phyloP scores from a whole-genome alignment of 2,888 invertebrate genomes.

The Chrysolina oricalcia region DNA sequence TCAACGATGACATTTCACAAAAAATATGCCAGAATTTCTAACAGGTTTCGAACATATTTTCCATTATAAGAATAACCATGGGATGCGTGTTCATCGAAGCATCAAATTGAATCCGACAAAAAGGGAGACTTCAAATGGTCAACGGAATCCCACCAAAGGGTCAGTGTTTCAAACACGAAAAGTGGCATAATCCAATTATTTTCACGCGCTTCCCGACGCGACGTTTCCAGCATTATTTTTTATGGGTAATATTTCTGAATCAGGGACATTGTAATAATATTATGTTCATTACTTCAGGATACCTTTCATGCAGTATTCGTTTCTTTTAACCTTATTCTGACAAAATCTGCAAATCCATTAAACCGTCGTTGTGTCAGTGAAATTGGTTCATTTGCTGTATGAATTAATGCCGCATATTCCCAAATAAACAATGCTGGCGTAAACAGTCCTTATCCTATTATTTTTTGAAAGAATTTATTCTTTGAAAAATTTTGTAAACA shows the following conservation, averaged over 20 bases:
- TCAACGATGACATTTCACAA: no score
- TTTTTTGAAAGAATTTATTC: no score
- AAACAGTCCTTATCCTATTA: no score
- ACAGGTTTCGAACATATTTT: not conserved
- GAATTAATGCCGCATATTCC: no score
- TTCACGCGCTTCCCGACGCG: slow-evolving; percentile 4
- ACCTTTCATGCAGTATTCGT: no score
- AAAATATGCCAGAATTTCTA: no score
- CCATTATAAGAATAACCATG: not conserved
- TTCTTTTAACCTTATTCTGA: no score
- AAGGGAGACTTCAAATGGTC: slow-evolving; percentile 22
- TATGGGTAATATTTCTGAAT: slow-evolving; percentile 7
- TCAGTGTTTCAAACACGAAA: slow-evolving; percentile 31
- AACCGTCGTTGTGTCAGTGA: no score
- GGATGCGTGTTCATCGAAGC: slow-evolving; percentile 39
- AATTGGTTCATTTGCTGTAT: no score
- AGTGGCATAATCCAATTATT: slow-evolving; percentile 29
- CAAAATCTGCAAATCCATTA: no score
- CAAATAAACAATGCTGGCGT: no score
- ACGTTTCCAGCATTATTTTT: slow-evolving; percentile 4
- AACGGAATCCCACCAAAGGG: slow-evolving; percentile 28
- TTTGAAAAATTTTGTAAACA: no score
- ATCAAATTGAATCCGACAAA: slow-evolving; percentile 42
- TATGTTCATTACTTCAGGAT: not conserved
- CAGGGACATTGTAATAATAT: not conserved